Evolutionary conservation across 1,140 invertebrate species (phyloP).

Genomic region (Triops cancriformis): DNA sequence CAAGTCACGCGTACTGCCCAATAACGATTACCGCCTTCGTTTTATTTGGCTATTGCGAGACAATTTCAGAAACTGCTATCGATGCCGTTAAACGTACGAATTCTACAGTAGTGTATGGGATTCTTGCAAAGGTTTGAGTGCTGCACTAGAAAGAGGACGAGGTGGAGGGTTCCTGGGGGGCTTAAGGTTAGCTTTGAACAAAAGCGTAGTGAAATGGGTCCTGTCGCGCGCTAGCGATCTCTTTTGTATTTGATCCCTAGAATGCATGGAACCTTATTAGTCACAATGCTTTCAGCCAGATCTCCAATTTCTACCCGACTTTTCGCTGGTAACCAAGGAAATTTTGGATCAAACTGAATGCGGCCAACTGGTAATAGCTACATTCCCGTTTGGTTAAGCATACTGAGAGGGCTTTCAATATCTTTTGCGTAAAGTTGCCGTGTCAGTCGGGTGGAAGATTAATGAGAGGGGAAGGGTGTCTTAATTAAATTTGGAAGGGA

Average conservation of each 20-base stretch:
- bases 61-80: background rate
- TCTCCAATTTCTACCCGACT: background rate
- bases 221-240: background rate
- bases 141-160: background rate
- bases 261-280: slow-evolving; percentile 8
- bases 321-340: background rate
- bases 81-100: background rate
- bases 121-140: background rate
- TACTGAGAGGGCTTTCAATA: background rate
- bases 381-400: background rate
- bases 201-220: background rate
- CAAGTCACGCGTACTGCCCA: background rate
- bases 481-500: background rate
- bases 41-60: background rate
- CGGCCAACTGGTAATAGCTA: background rate
- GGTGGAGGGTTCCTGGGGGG: background rate
- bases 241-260: background rate
- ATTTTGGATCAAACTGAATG: background rate
- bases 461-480: background rate
- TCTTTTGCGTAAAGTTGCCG: background rate
- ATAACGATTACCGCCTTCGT: background rate
- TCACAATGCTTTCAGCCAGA: background rate
- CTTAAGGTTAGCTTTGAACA: background rate
- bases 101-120: background rate
- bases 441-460: background rate